phyloP scores from a whole-genome alignment of 2,888 invertebrate species.

The Lasioglossum leucozonium region DNA sequence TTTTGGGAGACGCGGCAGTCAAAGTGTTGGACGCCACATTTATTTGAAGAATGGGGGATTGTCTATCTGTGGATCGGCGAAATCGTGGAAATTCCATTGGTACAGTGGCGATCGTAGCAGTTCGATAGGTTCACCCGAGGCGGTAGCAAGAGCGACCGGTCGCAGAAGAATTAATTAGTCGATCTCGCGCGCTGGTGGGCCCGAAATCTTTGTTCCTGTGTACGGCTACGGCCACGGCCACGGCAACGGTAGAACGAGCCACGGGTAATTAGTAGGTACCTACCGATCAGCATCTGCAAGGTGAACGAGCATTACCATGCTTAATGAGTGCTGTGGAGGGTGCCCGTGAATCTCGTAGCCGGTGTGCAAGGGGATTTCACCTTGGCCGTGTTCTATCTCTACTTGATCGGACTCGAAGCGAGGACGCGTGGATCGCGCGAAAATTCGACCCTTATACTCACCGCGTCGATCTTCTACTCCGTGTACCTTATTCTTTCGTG shows the following conservation, averaged over 20 bases:
- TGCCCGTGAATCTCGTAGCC: constrained; percentile 49
- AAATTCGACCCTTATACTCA: constrained; percentile 54
- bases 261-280: constrained; percentile 82
- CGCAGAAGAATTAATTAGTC: constrained; percentile 80
- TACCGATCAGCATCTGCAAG: constrained; percentile 78
- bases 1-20: not conserved
- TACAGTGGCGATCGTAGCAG: constrained; percentile 10
- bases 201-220: constrained; percentile 71
- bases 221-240: constrained; percentile 39
- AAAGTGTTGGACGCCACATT: not conserved
- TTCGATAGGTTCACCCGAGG: constrained; percentile 37
- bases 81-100: constrained; percentile 15
- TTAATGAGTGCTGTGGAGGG: constrained; percentile 74
- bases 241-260: constrained; percentile 69
- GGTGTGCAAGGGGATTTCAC: constrained; percentile 59
- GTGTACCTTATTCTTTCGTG: too few relatives aligned
- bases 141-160: constrained; percentile 30
- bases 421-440: constrained; percentile 49
- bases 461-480: constrained; percentile 8
- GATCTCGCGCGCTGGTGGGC: constrained; percentile 76
- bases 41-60: not conserved
- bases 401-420: constrained; percentile 51
- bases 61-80: not conserved
- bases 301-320: constrained; percentile 76
- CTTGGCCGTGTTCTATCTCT: constrained; percentile 64